phyloP scores from a whole-genome alignment of 2,888 invertebrate genomes.

The Junonia oenone region DNA sequence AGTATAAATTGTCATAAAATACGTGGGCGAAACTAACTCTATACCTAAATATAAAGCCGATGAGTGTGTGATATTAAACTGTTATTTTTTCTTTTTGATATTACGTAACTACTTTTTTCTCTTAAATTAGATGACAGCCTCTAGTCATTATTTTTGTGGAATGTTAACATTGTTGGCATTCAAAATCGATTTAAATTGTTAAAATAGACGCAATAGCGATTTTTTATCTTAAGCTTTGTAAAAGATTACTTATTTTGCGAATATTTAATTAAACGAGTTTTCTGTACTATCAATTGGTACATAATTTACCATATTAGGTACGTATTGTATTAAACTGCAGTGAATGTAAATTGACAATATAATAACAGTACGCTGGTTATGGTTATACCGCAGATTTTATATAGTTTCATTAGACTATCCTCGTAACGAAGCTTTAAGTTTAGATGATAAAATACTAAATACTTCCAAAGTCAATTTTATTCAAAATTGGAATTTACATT shows the following conservation, averaged over 20 bases:
- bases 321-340: too few relatives aligned
- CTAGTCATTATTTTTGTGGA: slow-evolving; percentile 20
- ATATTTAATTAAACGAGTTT: background rate
- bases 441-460: too few relatives aligned
- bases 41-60: background rate
- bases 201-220: slow-evolving; percentile 15
- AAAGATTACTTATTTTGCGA: background rate
- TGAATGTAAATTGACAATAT: too few relatives aligned
- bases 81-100: slow-evolving; percentile 3
- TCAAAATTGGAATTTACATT: too few relatives aligned
- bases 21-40: slow-evolving; percentile 1
- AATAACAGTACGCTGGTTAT: too few relatives aligned
- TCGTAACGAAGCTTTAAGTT: too few relatives aligned
- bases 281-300: too few relatives aligned
- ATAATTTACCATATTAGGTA: too few relatives aligned
- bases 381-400: too few relatives aligned
- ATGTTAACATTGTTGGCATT: slow-evolving; percentile 31
- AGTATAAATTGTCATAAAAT: background rate
- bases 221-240: slow-evolving; percentile 14
- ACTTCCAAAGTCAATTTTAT: too few relatives aligned
- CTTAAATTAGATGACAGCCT: slow-evolving; percentile 8
- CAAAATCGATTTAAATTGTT: slow-evolving; percentile 26
- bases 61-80: background rate
- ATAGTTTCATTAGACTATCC: too few relatives aligned
- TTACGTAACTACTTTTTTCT: slow-evolving; percentile 26